Evolutionary conservation across 2,113 vertebrate species (phyloP).

Genomic region (Eretmochelys imbricata): DNA sequence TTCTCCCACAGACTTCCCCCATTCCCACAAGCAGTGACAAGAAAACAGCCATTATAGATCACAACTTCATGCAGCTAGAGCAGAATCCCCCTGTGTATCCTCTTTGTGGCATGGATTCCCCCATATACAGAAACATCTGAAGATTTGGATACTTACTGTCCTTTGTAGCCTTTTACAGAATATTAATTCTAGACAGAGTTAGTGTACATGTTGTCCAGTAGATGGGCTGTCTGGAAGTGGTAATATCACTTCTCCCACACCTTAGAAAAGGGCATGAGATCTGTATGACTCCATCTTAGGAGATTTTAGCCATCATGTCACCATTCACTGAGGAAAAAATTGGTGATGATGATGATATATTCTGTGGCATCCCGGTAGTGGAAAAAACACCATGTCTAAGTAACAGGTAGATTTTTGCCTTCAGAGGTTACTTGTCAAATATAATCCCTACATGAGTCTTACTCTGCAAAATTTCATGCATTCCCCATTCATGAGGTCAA

Average conservation of each 20-base stretch:
- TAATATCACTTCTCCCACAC: neutral
- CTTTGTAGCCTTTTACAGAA: neutral
- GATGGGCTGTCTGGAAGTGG: neutral
- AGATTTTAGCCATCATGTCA: neutral
- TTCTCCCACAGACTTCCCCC: neutral
- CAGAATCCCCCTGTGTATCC: neutral
- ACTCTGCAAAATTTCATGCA: neutral
- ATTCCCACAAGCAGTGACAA: accelerated
- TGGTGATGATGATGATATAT: neutral
- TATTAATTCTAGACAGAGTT: neutral
- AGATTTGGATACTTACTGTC: neutral
- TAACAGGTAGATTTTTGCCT: neutral
- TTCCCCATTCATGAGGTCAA: neutral
- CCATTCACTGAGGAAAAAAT: neutral
- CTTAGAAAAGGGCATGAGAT: neutral
- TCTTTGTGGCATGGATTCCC: neutral
- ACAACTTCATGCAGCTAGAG: neutral
- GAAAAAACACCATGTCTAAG: neutral
- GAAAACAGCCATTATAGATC: neutral
- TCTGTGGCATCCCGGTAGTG: neutral
- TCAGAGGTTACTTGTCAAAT: neutral
- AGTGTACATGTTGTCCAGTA: neutral
- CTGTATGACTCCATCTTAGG: neutral
- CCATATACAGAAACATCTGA: neutral
- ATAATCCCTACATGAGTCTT: neutral